phyloP scores from a whole-genome alignment of 1,140 invertebrate genomes.

The Temnothorax longispinosus region DNA sequence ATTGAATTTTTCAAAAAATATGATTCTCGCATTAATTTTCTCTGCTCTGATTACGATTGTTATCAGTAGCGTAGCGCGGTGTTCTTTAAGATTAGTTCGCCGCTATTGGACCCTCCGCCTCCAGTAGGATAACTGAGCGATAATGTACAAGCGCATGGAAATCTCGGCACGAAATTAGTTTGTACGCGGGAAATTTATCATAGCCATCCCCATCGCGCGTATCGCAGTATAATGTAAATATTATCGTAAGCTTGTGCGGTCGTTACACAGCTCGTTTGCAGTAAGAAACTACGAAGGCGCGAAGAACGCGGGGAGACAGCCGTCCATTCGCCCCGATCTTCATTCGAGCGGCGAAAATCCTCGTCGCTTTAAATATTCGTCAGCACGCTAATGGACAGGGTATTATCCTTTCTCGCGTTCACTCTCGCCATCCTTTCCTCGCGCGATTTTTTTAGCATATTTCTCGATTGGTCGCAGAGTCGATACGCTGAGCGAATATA shows the following conservation, averaged over 20 bases:
- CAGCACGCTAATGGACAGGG: conserved; percentile 69
- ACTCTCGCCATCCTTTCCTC: conserved; percentile 43
- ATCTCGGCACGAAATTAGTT: conserved; percentile 72
- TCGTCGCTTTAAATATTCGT: conserved; percentile 72
- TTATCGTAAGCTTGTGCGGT: conserved; percentile 69
- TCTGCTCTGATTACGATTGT: background rate
- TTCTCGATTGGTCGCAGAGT: background rate
- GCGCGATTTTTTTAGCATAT: conserved; percentile 30
- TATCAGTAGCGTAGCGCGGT: background rate
- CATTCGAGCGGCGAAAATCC: conserved; percentile 67
- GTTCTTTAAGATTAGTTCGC: conserved; percentile 51
- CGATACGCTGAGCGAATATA: background rate
- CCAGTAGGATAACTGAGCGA: background rate
- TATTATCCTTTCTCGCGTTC: conserved; percentile 65
- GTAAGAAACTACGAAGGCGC: conserved; percentile 11
- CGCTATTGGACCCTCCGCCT: background rate
- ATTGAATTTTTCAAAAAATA: background rate
- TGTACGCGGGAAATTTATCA: conserved; percentile 73
- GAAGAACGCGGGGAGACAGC: conserved; percentile 68
- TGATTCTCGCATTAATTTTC: conserved; percentile 1
- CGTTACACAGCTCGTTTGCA: conserved; percentile 51
- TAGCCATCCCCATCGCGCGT: conserved; percentile 51
- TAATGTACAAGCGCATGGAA: conserved; percentile 2
- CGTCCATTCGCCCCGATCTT: conserved; percentile 69
- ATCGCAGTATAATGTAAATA: conserved; percentile 63